These are phyloP conservation scores for Triplophysa siluroides DNA, from an alignment of 2,113 vertebrate species.

Conservation along the genomic window DNA sequence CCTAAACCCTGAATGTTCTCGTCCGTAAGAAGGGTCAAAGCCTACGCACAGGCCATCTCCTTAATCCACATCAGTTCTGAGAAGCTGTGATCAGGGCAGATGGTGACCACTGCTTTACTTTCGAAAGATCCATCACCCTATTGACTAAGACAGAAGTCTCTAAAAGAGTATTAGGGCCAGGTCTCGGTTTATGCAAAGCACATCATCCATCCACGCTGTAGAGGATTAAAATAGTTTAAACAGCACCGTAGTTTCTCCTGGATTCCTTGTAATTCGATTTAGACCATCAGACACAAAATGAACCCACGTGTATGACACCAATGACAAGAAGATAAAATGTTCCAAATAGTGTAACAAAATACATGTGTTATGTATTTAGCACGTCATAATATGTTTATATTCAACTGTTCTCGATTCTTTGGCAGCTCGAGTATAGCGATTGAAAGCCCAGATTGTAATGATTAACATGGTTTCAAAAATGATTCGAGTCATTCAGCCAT, in stretches of 20 bases:
- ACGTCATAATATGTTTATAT: slow-evolving; percentile 24
- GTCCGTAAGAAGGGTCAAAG: slow-evolving; percentile 17
- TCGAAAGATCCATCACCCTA: background rate
- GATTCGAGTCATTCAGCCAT: background rate
- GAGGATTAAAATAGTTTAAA: slow-evolving; percentile 20
- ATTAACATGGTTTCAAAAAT: background rate
- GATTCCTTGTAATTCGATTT: slow-evolving; percentile 22
- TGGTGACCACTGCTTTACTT: background rate
- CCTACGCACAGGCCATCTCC: background rate
- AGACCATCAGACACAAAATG: slow-evolving; percentile 15
- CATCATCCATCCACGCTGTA: slow-evolving; percentile 3
- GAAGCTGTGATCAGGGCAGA: background rate
- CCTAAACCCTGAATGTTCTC: slow-evolving; percentile 48
- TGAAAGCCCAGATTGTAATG: slow-evolving; percentile 7
- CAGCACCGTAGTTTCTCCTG: slow-evolving; percentile 49
- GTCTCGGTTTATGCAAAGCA: background rate
- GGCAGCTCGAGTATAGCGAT: slow-evolving; percentile 28
- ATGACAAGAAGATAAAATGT: background rate
- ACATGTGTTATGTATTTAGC: background rate
- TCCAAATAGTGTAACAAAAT: background rate
- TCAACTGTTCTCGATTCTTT: slow-evolving; percentile 39
- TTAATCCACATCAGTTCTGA: background rate
- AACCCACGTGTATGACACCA: slow-evolving; percentile 3
- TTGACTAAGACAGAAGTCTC: background rate
- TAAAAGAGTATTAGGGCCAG: background rate